Base-by-base conservation (phyloP, 2,113 vertebrate genomes). In the Mesitornis unicolor region DNA sequence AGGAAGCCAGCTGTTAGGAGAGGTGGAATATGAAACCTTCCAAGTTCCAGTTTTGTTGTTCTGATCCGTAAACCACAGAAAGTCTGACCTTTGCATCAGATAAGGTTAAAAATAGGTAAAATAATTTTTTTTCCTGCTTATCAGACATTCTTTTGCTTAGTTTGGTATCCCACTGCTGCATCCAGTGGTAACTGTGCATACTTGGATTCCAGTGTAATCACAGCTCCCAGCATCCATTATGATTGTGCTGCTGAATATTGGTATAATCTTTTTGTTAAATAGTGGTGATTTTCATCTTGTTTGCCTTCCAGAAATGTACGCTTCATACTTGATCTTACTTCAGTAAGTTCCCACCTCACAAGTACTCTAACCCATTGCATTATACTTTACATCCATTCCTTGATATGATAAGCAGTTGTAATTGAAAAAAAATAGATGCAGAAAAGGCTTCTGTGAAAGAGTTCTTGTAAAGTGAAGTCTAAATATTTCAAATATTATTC, bases 71-170 rank as follows among this genome's bases (percentile, higher is more conserved):
- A 79, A 47, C 48, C 51, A 51, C 59, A 71, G 63, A 28, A 81
- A 40, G 54, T 47, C 57, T 85, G 84, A 87, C 88, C 81, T 94
- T 93, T 22, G 6, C 25, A 31, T 93, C 43, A 79, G 84, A 89
- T 91, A 77, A 83, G 5, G 45, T 77, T 94, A 91, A 93, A 95
- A 95, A 86, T 69, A 89, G 40, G 36, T 54, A 78, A 90, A 88
- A 61, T 53, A 63, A 6, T 73, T 16, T 7, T 92, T 79, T 47
- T 64, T 61, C 14, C 40, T 73, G 16, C 24, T 93, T 78, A 75
- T 85, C 50, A 9, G 19, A 73, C 64, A 45, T 60, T 69, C 38
- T 67, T 90, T 91, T 53, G 45, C 69, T 77, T 63, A 40, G 47
- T 65, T 90, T 2, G 0, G 35, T 59, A 26, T 91, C 35, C 38